Conservation (phyloP, 2,888 invertebrate species). For the Tethea ocularis region DNA sequence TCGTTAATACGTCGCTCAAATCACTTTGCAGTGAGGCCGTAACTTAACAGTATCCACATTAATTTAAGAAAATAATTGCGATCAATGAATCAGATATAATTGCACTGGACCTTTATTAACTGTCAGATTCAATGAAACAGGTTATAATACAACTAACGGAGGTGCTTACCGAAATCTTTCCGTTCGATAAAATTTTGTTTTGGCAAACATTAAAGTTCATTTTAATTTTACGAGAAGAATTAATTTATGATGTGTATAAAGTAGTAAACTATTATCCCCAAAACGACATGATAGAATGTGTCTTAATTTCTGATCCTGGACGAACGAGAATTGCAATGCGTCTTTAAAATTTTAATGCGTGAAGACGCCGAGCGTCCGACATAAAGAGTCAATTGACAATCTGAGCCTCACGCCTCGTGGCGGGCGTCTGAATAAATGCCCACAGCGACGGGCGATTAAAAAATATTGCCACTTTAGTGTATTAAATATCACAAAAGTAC, state of each 20-base stretch:
- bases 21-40: conserved; percentile 32
- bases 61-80: conserved; percentile 3
- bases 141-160: background rate
- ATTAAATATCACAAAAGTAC: conserved; percentile 75
- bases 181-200: background rate
- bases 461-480: conserved; percentile 69
- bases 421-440: conserved; percentile 58
- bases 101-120: conserved; percentile 1
- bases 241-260: background rate
- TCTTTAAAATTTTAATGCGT: conserved; percentile 38
- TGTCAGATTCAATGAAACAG: background rate
- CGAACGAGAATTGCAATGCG: conserved; percentile 4
- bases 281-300: conserved; percentile 1
- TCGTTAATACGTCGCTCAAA: conserved; percentile 45
- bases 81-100: background rate
- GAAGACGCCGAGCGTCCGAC: conserved; percentile 32
- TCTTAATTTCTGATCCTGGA: conserved; percentile 4
- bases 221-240: background rate
- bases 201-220: background rate
- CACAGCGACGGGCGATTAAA: conserved; percentile 62
- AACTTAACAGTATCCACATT: conserved; percentile 11
- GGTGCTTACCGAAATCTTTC: background rate
- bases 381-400: conserved; percentile 73
- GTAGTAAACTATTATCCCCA: conserved; percentile 5
- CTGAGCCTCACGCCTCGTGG: conserved; percentile 49